These are phyloP conservation scores for Bombus picipes DNA, from an alignment of 1,140 invertebrate genomes.

Conservation along the genomic window DNA sequence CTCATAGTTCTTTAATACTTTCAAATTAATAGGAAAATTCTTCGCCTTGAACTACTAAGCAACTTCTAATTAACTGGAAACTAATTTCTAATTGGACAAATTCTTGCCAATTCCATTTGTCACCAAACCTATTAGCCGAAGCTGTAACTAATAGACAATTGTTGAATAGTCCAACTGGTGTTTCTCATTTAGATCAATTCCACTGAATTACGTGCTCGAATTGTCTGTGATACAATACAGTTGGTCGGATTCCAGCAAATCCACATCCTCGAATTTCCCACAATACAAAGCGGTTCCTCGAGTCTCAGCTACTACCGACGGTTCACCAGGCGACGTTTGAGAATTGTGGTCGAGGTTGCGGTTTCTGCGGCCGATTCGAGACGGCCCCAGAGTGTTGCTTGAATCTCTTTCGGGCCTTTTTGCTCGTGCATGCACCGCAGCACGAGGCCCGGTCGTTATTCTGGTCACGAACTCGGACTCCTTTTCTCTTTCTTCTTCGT, in stretches of 20 bases:
- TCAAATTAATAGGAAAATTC: no score
- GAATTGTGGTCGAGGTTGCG: conserved; percentile 36
- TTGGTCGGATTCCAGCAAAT: no score
- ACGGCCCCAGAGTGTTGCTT: conserved; percentile 52
- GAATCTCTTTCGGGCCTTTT: conserved; percentile 58
- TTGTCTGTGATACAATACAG: background rate
- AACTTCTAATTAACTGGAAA: background rate
- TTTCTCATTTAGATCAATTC: background rate
- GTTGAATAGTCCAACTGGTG: background rate
- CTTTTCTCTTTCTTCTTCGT: conserved; percentile 31
- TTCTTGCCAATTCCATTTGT: background rate
- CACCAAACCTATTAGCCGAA: background rate
- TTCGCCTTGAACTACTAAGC: no score
- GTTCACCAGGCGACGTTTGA: conserved; percentile 2
- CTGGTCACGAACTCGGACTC: conserved; percentile 59
- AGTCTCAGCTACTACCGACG: background rate
- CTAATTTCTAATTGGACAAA: background rate
- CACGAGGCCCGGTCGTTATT: conserved; percentile 60
- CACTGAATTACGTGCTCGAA: background rate
- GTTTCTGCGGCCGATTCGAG: conserved; percentile 45
- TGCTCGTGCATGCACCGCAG: conserved; percentile 44
- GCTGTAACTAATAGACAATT: background rate
- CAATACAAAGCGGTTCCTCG: background rate
- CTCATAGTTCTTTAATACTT: no score
- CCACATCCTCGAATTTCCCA: background rate